Evolutionary conservation across 2,113 vertebrate genomes (phyloP), one percentile per base, ranked within the genome.

Genomic region (Clinocottus analis): DNA sequence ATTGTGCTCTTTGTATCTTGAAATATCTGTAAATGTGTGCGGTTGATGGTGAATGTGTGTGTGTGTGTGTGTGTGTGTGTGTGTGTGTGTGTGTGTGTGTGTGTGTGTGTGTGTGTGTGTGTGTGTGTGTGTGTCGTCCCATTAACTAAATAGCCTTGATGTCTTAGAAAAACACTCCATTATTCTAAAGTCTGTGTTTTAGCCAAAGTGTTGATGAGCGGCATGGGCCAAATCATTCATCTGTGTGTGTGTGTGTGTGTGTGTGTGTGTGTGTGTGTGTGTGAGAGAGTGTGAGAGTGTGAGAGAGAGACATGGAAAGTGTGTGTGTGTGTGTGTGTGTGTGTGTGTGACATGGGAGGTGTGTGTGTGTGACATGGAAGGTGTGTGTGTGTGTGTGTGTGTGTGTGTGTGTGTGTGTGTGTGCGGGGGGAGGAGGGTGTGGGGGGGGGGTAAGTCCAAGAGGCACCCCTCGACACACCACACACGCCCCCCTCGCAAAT

Each of bases 381-480:
- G 61, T 43, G 29, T 66, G 47, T 74, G 63, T 53, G 43, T 59
- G 58, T 73, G 59, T 56, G 29, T 51, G 66, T 75, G 69, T 71
- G 67, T 67, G 23, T 75, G 64, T 47, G 64, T 67, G 72, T 31
- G 69, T 72, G 53, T 23, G 53, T 23, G 25, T 19, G 65, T 53
- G 43, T 59, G 58, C 69, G 61, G 55, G 21, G 59, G 56, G 60
- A 64, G 56, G n/a, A 71, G 66, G 55, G 61, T 60, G 21, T 63
- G 56, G 60, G 68, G 56, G n/a, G 73, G 66, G 55, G 47, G 68
- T 49, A 68, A 60, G 70, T 76, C 83, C 71, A 87, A 82, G 58
- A 86, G 72, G 86, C 76, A 82, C 82, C 87, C 88, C 75, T 77
- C 56, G 2, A 76, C 75, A 82, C 63, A 63, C 41, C 83, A 79